These are phyloP conservation scores for Xestia c-nigrum DNA, from an alignment of 2,888 invertebrate species.

Conservation along the genomic window DNA sequence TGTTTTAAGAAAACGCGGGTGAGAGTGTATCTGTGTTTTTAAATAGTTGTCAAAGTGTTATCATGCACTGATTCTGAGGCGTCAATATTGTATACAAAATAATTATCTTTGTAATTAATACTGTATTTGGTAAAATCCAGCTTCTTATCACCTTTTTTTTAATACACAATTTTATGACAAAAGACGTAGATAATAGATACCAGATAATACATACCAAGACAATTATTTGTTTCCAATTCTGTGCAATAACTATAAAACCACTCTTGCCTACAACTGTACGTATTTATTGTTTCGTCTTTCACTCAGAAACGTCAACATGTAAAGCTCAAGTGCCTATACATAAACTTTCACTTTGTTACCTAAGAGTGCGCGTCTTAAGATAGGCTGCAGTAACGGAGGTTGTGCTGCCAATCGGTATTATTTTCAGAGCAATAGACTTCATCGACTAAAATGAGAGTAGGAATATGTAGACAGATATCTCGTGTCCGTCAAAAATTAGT, in stretches of 20 bases:
- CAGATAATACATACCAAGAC: too few species aligned
- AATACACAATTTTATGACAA: neutral
- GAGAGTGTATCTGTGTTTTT: conserved; percentile 42
- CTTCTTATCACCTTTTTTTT: neutral
- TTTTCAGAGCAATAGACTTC: neutral
- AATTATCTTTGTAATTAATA: neutral
- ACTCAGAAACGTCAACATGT: conserved; percentile 9
- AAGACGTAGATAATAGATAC: neutral
- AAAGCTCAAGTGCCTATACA: neutral
- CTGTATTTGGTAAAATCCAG: conserved; percentile 22
- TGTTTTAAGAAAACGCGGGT: conserved; percentile 66
- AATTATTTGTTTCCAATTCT: neutral
- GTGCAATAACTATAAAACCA: neutral
- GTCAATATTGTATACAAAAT: conserved; percentile 14
- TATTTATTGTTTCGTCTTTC: conserved; percentile 21
- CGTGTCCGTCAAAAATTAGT: neutral
- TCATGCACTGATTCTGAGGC: conserved; percentile 9
- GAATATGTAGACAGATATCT: neutral
- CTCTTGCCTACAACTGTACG: neutral
- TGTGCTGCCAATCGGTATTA: neutral
- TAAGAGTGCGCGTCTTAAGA: conserved; percentile 25
- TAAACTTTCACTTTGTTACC: conserved; percentile 47
- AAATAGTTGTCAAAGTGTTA: conserved; percentile 21
- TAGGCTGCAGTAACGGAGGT: neutral
- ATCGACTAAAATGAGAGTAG: neutral